Evolutionary conservation across 37 sponge, comb jelly and placozoan species (phyloP).

Genomic region (Chondrilla cf. caribensis): DNA sequence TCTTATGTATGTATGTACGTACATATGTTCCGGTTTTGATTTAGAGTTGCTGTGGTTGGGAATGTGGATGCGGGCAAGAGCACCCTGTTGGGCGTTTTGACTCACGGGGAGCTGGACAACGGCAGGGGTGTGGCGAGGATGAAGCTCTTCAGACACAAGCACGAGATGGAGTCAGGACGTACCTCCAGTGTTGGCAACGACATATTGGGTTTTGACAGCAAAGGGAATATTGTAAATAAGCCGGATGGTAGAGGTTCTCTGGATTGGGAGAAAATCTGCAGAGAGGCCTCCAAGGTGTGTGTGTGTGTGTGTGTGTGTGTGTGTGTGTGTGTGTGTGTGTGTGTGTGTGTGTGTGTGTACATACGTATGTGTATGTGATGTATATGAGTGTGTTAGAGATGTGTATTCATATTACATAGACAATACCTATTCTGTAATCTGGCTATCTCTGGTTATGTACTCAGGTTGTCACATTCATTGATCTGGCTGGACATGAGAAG

Average conservation of each 20-base stretch:
- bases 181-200: constrained; percentile 98
- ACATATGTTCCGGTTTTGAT: background rate
- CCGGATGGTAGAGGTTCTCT: constrained; percentile 82
- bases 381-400: too few species aligned
- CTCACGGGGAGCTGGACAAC: constrained; percentile 98
- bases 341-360: background rate
- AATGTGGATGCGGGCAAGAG: constrained; percentile 99
- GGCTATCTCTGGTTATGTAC: background rate
- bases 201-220: constrained; percentile 92
- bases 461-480: constrained; percentile 92
- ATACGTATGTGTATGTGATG: too few species aligned
- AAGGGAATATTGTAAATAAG: constrained; percentile 85
- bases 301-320: background rate
- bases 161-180: constrained; percentile 94
- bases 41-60: constrained; percentile 97
- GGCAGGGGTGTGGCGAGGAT: constrained; percentile 91
- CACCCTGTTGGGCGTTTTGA: constrained; percentile 96
- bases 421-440: background rate
- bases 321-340: background rate
- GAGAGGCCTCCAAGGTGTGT: constrained; percentile 78
- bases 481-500: constrained; percentile 95
- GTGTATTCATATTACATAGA: too few species aligned
- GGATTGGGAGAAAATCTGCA: constrained; percentile 93
- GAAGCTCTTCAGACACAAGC: constrained; percentile 97
- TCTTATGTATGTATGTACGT: too few species aligned